These are phyloP conservation scores for Liasis olivaceus DNA, from an alignment of 2,797 vertebrate species.

Conservation along the genomic window DNA sequence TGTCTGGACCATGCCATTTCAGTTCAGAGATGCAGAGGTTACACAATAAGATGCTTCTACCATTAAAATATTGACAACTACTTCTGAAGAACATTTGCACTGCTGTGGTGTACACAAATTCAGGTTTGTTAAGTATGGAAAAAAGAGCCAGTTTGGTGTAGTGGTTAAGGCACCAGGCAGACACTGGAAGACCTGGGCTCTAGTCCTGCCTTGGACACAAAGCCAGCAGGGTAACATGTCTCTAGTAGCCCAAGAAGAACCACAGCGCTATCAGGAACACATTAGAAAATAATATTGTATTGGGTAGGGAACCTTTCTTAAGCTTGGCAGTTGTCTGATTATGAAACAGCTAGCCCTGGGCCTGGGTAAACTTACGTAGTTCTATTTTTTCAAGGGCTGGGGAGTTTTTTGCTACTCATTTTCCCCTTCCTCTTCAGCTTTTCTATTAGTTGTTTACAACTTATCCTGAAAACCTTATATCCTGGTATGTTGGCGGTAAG, in stretches of 20 bases:
- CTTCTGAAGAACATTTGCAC: not conserved
- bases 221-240: not conserved
- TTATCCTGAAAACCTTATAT: not conserved
- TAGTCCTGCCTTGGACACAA: not conserved
- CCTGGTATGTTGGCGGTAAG: fast-evolving
- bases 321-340: not conserved
- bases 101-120: not conserved
- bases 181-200: not conserved
- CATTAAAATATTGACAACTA: not conserved
- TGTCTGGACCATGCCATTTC: not conserved
- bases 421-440: not conserved
- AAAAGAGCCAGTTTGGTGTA: not conserved
- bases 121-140: not conserved
- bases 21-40: not conserved
- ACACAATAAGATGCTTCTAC: not conserved
- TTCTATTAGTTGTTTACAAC: not conserved
- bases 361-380: not conserved
- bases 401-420: not conserved
- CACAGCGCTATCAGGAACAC: not conserved
- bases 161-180: not conserved
- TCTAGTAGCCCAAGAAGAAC: not conserved
- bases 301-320: not conserved
- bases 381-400: not conserved
- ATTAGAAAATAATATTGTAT: not conserved
- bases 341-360: not conserved